Percentiles rank a stretch among this genome's conserved stretches.
These are phyloP conservation scores for Anas platyrhynchos DNA, from an alignment of 2,113 vertebrate species.

Conservation along the genomic window DNA sequence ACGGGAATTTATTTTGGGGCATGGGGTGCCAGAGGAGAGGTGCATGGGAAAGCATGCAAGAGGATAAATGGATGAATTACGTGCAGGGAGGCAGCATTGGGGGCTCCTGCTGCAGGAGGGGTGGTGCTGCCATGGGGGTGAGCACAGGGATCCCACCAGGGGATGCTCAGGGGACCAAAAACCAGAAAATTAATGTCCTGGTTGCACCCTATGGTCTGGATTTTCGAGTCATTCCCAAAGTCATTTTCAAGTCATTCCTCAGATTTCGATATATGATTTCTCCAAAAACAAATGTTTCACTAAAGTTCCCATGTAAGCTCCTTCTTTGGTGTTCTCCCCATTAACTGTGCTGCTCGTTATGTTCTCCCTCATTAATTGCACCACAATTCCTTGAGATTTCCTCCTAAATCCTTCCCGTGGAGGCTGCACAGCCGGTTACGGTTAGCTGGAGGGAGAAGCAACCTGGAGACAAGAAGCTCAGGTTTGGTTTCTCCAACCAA, in stretches of 20 bases:
- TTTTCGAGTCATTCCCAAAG: background rate
- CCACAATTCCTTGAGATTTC: background rate
- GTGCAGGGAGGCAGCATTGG: rapidly evolving
- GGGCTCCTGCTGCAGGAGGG: background rate
- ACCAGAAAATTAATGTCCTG: background rate
- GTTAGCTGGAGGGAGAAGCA: background rate
- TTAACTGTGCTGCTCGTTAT: background rate
- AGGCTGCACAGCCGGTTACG: background rate
- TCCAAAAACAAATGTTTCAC: background rate
- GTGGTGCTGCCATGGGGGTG: background rate
- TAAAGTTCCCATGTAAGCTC: background rate
- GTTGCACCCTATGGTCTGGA: background rate
- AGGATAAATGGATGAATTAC: background rate
- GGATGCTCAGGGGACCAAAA: background rate
- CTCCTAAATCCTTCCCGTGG: background rate
- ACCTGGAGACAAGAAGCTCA: background rate
- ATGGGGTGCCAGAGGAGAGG: background rate
- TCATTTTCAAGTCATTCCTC: background rate
- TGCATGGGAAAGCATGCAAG: too few species aligned
- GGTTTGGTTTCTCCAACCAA: background rate
- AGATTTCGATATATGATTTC: background rate
- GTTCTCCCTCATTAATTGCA: background rate
- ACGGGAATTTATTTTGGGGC: background rate
- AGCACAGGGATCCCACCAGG: background rate
- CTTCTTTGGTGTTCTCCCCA: background rate